A percentile compares a stretch with the other conserved stretches of the same genome.
phyloP scores from a whole-genome alignment of 2,113 vertebrate genomes.

The Serranochromis macrocephalus region DNA sequence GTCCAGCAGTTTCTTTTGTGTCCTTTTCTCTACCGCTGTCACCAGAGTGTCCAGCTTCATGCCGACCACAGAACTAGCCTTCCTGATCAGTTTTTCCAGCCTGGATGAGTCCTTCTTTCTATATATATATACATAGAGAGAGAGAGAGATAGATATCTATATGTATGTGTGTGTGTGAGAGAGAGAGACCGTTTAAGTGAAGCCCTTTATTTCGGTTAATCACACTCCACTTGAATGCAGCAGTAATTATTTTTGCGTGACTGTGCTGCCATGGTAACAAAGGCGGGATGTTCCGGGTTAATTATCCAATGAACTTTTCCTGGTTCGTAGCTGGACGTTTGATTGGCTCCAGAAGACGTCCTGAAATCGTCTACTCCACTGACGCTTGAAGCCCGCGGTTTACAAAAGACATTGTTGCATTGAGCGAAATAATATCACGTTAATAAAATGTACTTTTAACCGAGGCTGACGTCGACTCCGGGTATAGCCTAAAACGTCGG shows the following conservation, averaged over 20 bases:
- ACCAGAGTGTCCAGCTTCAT: too few species aligned
- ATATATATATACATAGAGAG: too few species aligned
- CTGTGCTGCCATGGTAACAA: neutral
- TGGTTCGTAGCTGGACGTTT: neutral
- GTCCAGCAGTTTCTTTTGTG: too few species aligned
- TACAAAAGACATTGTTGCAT: neutral
- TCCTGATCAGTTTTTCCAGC: too few species aligned
- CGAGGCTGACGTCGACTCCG: neutral
- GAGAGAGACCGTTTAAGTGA: neutral
- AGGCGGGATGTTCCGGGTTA: slow-evolving; percentile 1
- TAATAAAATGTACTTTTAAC: neutral
- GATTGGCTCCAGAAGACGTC: slow-evolving; percentile 43
- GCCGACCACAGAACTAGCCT: too few species aligned
- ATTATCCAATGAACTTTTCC: slow-evolving; percentile 26
- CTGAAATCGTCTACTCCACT: neutral
- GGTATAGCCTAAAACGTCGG: neutral
- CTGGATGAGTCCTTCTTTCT: too few species aligned
- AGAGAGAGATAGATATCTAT: too few species aligned
- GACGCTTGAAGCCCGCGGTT: slow-evolving; percentile 26
- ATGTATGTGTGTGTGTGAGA: rapidly evolving
- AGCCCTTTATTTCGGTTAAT: neutral
- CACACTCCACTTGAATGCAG: neutral
- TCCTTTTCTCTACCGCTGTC: too few species aligned
- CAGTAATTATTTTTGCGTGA: neutral
- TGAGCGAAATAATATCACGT: neutral